Evolutionary conservation across 35 echinoderm and acorn worm genomes (phyloP).

Genomic region (Holothuria glaberrima): DNA sequence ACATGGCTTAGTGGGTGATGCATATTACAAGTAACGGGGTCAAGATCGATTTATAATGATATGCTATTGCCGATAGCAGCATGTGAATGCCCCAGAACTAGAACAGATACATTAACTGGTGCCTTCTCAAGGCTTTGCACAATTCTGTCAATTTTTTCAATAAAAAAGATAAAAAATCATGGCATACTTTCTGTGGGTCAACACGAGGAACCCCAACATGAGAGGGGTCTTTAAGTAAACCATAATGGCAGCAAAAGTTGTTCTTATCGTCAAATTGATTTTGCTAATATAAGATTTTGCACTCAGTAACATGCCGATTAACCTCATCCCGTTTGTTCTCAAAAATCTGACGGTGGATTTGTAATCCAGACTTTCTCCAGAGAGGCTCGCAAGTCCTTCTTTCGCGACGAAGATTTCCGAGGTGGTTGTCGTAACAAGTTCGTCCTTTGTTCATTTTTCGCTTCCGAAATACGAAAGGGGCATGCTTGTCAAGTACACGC

Average conservation of each 20-base stretch:
- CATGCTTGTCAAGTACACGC: not conserved
- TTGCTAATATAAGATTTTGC: constrained; percentile 32
- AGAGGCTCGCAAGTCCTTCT: not conserved
- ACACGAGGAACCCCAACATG: not conserved
- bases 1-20: not conserved
- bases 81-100: not conserved
- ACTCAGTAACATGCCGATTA: not conserved
- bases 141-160: not conserved
- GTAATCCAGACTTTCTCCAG: constrained; percentile 26
- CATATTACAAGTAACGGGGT: not conserved
- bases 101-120: not conserved
- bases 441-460: not conserved
- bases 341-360: constrained; percentile 9
- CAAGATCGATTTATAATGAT: too few relatives aligned
- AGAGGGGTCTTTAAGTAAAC: constrained; percentile 2
- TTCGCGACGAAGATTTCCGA: not conserved
- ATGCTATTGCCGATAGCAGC: too few relatives aligned
- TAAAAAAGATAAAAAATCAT: not conserved
- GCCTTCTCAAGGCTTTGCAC: not conserved
- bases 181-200: not conserved
- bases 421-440: not conserved
- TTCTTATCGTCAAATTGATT: not conserved
- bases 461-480: not conserved
- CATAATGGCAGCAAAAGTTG: not conserved
- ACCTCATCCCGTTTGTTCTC: constrained; percentile 3